phyloP scores from a whole-genome alignment of 2,113 vertebrate genomes.

The Microtus ochrogaster region DNA sequence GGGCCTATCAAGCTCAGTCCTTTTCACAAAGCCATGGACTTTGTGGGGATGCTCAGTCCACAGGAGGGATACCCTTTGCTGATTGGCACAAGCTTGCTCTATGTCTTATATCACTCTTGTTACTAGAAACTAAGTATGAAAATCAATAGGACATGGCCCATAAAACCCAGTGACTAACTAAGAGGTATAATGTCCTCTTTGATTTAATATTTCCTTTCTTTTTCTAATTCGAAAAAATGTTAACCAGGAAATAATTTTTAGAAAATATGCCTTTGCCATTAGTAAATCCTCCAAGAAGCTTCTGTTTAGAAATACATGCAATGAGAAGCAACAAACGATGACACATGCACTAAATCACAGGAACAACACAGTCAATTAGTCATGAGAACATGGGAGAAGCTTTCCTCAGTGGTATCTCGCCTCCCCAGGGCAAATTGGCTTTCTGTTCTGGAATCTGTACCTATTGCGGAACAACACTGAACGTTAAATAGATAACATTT shows the following conservation, averaged over 20 bases:
- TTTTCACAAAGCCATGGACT: background rate
- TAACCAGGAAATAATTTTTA: constrained; percentile 68
- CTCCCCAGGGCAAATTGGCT: constrained; percentile 80
- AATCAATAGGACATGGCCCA: background rate
- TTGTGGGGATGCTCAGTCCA: too few relatives aligned
- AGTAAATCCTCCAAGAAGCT: constrained; percentile 78
- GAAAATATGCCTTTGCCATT: constrained; percentile 72
- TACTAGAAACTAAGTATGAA: background rate
- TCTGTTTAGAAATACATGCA: constrained; percentile 84
- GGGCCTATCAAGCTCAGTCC: too few relatives aligned
- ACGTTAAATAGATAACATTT: constrained; percentile 79
- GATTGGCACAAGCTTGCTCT: background rate
- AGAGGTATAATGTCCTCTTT: constrained; percentile 73
- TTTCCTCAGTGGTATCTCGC: constrained; percentile 80
- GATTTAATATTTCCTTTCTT: constrained; percentile 80
- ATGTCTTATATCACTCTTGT: background rate
- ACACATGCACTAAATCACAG: constrained; percentile 84
- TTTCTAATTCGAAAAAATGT: constrained; percentile 76
- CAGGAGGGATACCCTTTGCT: background rate
- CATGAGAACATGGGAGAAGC: constrained; percentile 78
- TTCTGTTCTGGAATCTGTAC: constrained; percentile 80
- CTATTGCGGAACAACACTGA: constrained; percentile 76
- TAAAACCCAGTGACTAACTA: constrained; percentile 51
- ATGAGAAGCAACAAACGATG: constrained; percentile 84
- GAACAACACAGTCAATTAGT: constrained; percentile 86